phyloP scores from a whole-genome alignment of 2,797 vertebrate genomes.

The Gallirallus australis region DNA sequence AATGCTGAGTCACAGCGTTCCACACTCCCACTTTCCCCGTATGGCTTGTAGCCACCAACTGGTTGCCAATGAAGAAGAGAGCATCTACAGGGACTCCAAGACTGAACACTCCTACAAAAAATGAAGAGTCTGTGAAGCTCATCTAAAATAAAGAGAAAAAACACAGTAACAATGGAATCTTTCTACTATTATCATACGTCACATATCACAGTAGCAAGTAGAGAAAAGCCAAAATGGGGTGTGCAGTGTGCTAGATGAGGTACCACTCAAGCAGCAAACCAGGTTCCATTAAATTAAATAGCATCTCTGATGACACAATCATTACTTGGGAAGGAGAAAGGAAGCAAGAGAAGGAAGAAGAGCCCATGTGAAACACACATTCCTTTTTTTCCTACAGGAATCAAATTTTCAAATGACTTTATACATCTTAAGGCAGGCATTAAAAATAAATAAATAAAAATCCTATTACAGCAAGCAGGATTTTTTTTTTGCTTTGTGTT shows the following conservation, averaged over 20 bases:
- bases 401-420: neutral
- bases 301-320: neutral
- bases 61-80: slow-evolving; percentile 98
- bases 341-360: neutral
- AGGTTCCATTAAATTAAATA: neutral
- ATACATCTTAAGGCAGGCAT: neutral
- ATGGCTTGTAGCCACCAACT: slow-evolving; percentile 96
- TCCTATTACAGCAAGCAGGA: neutral
- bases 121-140: neutral
- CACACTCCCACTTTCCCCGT: slow-evolving; percentile 99
- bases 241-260: neutral
- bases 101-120: slow-evolving; percentile 89
- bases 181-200: neutral
- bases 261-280: neutral
- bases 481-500: neutral
- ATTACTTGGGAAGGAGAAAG: neutral
- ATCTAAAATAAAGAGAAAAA: neutral
- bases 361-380: neutral
- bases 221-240: neutral
- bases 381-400: neutral
- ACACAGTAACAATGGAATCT: neutral
- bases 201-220: neutral
- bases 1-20: slow-evolving; percentile 98
- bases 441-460: neutral
- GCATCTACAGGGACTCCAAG: slow-evolving; percentile 96